Conservation (phyloP, 2,888 invertebrate genomes). For the Syrista parreyssii region DNA sequence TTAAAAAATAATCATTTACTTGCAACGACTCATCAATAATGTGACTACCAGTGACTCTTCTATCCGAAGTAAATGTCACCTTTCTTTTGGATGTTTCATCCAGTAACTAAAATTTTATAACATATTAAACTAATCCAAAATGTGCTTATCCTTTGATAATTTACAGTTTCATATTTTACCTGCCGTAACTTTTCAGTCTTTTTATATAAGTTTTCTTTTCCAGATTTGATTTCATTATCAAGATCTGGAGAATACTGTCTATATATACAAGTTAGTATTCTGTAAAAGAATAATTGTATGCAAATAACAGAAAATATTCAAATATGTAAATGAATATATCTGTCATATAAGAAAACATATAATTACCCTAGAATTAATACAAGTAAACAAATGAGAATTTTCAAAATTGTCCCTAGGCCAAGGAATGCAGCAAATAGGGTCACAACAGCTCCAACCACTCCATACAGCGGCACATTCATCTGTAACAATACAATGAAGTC, state of each 20-base stretch:
- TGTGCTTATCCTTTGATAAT: constrained; percentile 36
- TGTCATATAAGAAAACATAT: constrained; percentile 1
- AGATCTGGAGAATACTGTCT: constrained; percentile 55
- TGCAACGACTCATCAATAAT: constrained; percentile 88
- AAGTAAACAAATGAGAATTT: constrained; percentile 49
- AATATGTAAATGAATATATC: constrained; percentile 4
- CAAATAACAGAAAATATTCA: constrained; percentile 5
- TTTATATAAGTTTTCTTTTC: constrained; percentile 59
- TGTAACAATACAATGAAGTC: constrained; percentile 33
- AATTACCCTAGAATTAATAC: constrained; percentile 58
- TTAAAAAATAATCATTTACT: constrained; percentile 47
- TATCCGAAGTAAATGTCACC: constrained; percentile 66
- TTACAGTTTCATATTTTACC: constrained; percentile 38
- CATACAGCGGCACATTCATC: constrained; percentile 62
- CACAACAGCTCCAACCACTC: constrained; percentile 54
- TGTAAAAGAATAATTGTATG: constrained; percentile 34
- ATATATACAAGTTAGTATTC: constrained; percentile 57
- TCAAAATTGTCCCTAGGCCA: constrained; percentile 54
- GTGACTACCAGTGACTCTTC: constrained; percentile 84
- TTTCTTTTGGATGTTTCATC: constrained; percentile 55
- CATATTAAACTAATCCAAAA: neutral
- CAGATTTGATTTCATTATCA: constrained; percentile 53
- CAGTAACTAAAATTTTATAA: constrained; percentile 41
- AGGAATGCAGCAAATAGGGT: constrained; percentile 53
- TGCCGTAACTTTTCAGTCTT: constrained; percentile 61